Base-by-base conservation (phyloP, 2,888 invertebrate genomes). In the Drepana falcataria region DNA sequence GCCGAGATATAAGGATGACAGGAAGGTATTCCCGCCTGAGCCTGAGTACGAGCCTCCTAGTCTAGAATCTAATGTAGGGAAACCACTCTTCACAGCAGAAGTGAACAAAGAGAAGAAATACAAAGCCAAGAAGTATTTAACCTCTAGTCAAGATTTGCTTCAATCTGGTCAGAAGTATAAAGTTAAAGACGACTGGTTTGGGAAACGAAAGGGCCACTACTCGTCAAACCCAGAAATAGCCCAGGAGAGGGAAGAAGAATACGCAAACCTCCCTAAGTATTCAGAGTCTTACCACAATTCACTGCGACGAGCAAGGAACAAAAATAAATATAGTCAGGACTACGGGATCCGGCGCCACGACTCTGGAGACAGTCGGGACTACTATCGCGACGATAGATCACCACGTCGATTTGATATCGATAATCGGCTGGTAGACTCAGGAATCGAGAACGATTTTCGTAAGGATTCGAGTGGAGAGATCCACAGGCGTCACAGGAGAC, bases 401-500 rank as follows among this genome's bases (percentile, higher is more conserved):
- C 91, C 91, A 1, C 83, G 88, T 53, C 77, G 91, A 56, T 85
- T 82, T 54, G 91, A 91, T 49, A 87, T 88, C 58, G 94, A 93
- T 64, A 94, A 93, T 69, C 91, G 94, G 54, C 87, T 94, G 53
- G 94, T 94, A 2, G 96, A 96, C 83, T 96, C 96, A 0, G 96
- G 96, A 0, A 96, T 96, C 61, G 96, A 96, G 73, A 95, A 96
- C 65, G 96, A 96, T 78, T 95, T 95, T 69, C 92, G 95, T 53
- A 93, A 95, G 60, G 95, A 95, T 68, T 95, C 95, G 0, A 93
- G 91, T 65, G 92, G 92, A 33, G 93, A 93, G 57, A 77, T 93
- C 33, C 81, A 87, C 55, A 79, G 78, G 56, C 79, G 79, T 58
- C 73, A 79, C 51, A 75, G 78, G 56, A 84, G 82, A 65, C 91